These are phyloP conservation scores for Protosalanx chinensis DNA, from an alignment of 2,797 vertebrate genomes.

Conservation along the genomic window DNA sequence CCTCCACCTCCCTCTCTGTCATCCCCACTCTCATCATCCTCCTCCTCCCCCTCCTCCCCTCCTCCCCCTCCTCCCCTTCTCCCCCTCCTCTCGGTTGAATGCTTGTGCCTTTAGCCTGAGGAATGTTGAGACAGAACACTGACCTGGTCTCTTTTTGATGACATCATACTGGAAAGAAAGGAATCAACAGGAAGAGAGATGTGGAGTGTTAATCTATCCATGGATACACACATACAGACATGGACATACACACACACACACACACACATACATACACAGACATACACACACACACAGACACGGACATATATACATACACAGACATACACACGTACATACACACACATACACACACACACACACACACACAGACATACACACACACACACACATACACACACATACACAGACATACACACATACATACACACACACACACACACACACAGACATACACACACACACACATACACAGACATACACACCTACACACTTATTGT, in stretches of 20 bases:
- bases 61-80: constrained; percentile 15
- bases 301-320: background rate
- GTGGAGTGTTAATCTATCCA: constrained; percentile 22
- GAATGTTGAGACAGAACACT: constrained; percentile 52
- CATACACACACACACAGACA: constrained; percentile 25
- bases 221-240: too few relatives aligned
- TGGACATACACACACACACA: background rate
- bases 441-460: background rate
- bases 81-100: background rate
- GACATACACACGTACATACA: constrained; percentile 6
- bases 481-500: background rate
- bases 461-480: background rate
- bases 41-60: constrained; percentile 9
- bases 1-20: background rate
- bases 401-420: background rate
- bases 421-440: background rate
- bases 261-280: background rate
- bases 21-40: constrained; percentile 51
- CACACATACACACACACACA: background rate
- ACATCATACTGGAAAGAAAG: constrained; percentile 39
- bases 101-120: constrained; percentile 26
- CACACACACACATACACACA: background rate
- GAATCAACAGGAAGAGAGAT: constrained; percentile 10
- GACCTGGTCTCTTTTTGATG: constrained; percentile 36
- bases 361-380: background rate